phyloP scores from a whole-genome alignment of 2,797 vertebrate species.

The Muscicapa comitata region DNA sequence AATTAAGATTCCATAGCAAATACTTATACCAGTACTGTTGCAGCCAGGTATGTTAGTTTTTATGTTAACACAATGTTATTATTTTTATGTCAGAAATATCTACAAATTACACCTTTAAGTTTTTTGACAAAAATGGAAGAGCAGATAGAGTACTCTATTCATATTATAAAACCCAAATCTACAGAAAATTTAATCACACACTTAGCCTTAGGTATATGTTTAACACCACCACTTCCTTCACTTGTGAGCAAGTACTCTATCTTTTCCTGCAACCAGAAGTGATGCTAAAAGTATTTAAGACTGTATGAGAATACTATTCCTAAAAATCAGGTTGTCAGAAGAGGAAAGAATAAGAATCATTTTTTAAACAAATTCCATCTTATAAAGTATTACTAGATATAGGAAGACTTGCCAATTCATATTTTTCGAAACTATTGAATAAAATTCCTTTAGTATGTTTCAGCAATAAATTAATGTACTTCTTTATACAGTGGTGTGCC shows the following conservation, averaged over 20 bases:
- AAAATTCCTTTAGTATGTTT: not conserved
- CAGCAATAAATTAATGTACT: not conserved
- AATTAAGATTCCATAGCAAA: not conserved
- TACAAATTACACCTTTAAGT: not conserved
- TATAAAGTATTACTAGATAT: not conserved
- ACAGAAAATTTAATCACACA: not conserved
- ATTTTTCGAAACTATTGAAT: not conserved
- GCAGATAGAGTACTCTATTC: not conserved
- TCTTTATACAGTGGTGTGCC: accelerated
- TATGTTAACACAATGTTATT: not conserved
- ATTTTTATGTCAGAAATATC: not conserved
- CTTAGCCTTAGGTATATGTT: not conserved
- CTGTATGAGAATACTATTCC: not conserved
- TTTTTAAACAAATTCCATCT: not conserved
- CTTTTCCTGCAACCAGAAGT: not conserved
- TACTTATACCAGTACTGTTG: not conserved
- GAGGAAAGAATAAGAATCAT: not conserved
- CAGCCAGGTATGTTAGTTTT: not conserved
- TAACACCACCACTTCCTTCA: not conserved
- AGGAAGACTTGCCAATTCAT: not conserved
- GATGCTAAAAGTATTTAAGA: not conserved
- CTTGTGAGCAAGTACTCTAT: not conserved
- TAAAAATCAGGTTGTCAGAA: not conserved
- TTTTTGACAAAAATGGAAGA: not conserved
- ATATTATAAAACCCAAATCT: not conserved